A percentile compares a stretch with the other conserved stretches of the same genome.
phyloP scores from a whole-genome alignment of 2,888 invertebrate genomes.

The Folsomia candida region DNA sequence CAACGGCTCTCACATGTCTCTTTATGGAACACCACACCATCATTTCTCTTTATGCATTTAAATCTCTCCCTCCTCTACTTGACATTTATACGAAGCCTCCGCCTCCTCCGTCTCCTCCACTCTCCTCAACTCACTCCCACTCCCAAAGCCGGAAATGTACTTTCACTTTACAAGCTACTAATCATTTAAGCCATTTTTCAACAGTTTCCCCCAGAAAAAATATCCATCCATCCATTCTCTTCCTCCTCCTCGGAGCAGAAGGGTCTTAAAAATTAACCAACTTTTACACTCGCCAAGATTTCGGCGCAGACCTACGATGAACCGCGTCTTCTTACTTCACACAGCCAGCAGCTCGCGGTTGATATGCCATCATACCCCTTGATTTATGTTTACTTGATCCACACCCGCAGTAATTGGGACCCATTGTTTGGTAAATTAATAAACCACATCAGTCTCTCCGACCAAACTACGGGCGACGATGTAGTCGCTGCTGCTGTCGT shows the following conservation, averaged over 20 bases:
- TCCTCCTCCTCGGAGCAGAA: background rate
- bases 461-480: background rate
- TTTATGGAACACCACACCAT: constrained; percentile 13
- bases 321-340: too few relatives aligned
- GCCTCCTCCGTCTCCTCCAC: background rate
- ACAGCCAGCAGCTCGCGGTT: too few relatives aligned
- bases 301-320: too few relatives aligned
- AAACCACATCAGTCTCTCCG: background rate
- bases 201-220: background rate
- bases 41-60: constrained; percentile 4
- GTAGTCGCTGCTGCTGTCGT: too few relatives aligned
- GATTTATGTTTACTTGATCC: background rate
- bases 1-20: constrained; percentile 14
- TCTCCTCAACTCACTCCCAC: background rate
- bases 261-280: background rate
- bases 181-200: background rate
- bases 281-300: background rate
- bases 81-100: background rate
- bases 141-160: background rate
- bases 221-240: background rate
- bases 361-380: background rate
- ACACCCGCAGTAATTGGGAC: background rate
- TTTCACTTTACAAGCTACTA: background rate
- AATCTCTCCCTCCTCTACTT: background rate
- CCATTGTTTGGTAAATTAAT: background rate